A percentile compares a stretch with the other conserved stretches of the same genome.
phyloP scores from a whole-genome alignment of 2,888 invertebrate species.

The Dusona sp. region DNA sequence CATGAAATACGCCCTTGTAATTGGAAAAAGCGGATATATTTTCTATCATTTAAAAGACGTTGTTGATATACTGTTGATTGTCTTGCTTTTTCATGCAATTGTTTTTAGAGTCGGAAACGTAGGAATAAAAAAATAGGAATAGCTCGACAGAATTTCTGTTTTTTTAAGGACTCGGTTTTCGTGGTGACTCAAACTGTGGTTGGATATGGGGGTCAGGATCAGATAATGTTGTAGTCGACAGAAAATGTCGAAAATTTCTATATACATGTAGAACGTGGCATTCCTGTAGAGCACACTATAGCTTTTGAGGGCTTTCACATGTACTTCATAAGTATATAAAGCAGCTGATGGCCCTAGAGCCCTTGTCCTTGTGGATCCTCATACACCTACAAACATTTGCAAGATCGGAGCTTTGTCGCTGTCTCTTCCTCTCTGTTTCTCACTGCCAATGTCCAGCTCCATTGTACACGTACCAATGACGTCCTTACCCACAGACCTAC shows the following conservation, averaged over 20 bases:
- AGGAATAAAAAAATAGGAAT: neutral
- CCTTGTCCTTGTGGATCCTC: constrained; percentile 31
- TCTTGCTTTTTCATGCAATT: neutral
- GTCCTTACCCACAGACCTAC: neutral
- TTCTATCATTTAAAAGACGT: neutral
- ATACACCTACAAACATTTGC: constrained; percentile 33
- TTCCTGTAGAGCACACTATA: neutral
- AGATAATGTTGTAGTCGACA: neutral
- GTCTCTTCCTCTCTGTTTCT: neutral
- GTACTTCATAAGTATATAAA: constrained; percentile 18
- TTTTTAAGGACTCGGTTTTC: neutral
- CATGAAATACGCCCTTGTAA: neutral
- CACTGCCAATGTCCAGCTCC: constrained; percentile 8
- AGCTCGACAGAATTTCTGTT: neutral
- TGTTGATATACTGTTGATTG: neutral
- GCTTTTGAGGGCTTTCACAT: neutral
- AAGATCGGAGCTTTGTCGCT: constrained; percentile 42
- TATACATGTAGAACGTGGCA: neutral
- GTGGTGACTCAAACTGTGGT: neutral
- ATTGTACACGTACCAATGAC: constrained; percentile 10
- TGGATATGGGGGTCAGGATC: neutral
- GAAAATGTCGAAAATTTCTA: constrained; percentile 4
- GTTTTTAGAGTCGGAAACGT: neutral
- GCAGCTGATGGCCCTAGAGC: constrained; percentile 52
- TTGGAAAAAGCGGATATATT: neutral